Evolutionary conservation across 2,797 vertebrate genomes (phyloP), one percentile per base, ranked within the genome.

Genomic region (Catostomus latipinnis): DNA sequence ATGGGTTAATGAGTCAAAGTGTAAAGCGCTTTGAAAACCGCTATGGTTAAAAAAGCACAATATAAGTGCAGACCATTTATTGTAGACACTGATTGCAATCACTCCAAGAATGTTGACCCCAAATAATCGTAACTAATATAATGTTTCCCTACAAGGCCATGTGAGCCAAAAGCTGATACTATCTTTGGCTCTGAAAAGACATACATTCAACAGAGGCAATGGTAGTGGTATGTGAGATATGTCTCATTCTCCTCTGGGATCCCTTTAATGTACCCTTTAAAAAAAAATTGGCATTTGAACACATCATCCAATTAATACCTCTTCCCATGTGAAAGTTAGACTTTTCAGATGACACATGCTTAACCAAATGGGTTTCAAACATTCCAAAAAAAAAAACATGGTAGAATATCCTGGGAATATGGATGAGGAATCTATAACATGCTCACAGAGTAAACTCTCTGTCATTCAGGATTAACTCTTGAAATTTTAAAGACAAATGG

Each of bases 261-360:
- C 81, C 78, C 82, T 89, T 92, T 91, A 91, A 93, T 91, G 88
- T 89, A 87, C 82, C 83, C 87, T 90, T 91, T 86, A 48, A 45
- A 81, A 34, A 92, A 92, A 88, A 87, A 34, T 34, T 91, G 87
- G 87, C 89, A 86, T 88, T 79, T 65, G 76, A 88, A 90, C 88
- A 86, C 86, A 80, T 91, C 83, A 82, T 91, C 88, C 81, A 85
- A 86, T 80, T 89, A 85, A 90, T 87, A 71, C 80, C 85, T 86
- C 85, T 95, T 94, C 93, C 90, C 93, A 92, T 87, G 93, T 90
- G 93, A 94, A 95, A 93, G 86, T 88, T 85, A 68, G 87, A 91
- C 69, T 89, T 87, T 83, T 87, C 58, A 79, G 84, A 88, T 87
- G 85, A 87, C 80, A 87, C 52, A 1, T 83, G 83, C 89, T 91